These are phyloP conservation scores for Crepidodera aurea DNA, from an alignment of 2,888 invertebrate genomes.

Conservation along the genomic window DNA sequence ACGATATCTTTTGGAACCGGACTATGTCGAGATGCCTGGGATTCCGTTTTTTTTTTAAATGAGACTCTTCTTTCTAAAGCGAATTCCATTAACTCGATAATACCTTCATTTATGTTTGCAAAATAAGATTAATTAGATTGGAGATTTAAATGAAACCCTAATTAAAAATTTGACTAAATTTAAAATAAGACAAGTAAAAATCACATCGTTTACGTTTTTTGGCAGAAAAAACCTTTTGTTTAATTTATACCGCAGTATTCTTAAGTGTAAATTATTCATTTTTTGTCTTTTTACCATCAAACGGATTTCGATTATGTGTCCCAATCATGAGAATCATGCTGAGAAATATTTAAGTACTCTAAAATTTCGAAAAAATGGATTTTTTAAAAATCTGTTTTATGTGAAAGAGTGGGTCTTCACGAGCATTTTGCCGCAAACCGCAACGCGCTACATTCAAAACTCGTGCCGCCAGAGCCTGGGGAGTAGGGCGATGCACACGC, in stretches of 20 bases:
- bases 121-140: slow-evolving; percentile 23
- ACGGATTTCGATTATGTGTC: not conserved
- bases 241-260: too few relatives aligned
- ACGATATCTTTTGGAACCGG: not conserved
- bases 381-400: too few relatives aligned
- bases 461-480: too few relatives aligned
- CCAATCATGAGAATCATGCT: not conserved
- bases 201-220: not conserved
- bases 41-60: slow-evolving; percentile 2
- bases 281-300: not conserved
- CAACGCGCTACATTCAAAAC: too few relatives aligned
- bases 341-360: too few relatives aligned
- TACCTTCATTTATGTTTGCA: slow-evolving; percentile 10
- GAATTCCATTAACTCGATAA: slow-evolving; percentile 13
- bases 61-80: slow-evolving; percentile 12
- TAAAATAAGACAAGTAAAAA: not conserved
- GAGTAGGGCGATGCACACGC: too few relatives aligned
- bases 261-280: too few relatives aligned
- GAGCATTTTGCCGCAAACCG: too few relatives aligned
- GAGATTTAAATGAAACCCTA: slow-evolving; percentile 11
- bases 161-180: slow-evolving; percentile 12
- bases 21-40: not conserved
- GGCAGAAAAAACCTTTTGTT: not conserved
- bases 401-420: too few relatives aligned
- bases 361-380: too few relatives aligned